Evolutionary conservation across 1,140 invertebrate genomes (phyloP), one percentile per base, ranked within the genome.

Genomic region (Apocrypta bakeri): DNA sequence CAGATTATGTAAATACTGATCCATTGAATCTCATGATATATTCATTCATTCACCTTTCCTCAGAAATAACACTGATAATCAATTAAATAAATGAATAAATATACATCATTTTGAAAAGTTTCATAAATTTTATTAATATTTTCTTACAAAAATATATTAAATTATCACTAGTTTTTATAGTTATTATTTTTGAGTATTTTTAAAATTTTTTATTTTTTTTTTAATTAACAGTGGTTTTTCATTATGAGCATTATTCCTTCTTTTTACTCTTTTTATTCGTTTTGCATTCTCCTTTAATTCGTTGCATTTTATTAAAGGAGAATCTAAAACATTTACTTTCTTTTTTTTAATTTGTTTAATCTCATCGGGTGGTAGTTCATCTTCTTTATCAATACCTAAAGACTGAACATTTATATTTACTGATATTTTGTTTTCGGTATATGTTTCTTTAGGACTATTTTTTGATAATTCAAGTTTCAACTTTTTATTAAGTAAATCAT

Each of bases 1-100:
- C 85, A 74, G 88, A 89, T 89, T 90, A 90, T 88, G 88, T 73
- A 88, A 89, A 90, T 89, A 56, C 37, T 64, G 75, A 84, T 84
- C 80, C 66, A 85, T 87, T 86, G 84, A 87, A 64, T 74, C 71
- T 77, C 63, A 78, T 81, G 63, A 84, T 77, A 74, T 85, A 85
- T 77, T 81, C 79, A 61, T 56, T 31, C 74, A 84, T 84, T 83
- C 76, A 81, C 25, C 61, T 85, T 82, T 84, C 79, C 75, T 78
- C 42, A 69, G 74, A 79, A 83, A 64, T 84, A 81, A 83, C 66
- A 79, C n/a, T 74, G 48, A 82, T 71, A 75, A 85, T 74, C 21
- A 74, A 56, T 56, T 42, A 27, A 69, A 81, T 27, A 73, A 73
- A 79, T 73, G 77, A 73, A 78, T 83, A 72, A 77, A 64, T 78